Evolutionary conservation across 1,140 invertebrate species (phyloP).

Genomic region (Caerostris darwini): DNA sequence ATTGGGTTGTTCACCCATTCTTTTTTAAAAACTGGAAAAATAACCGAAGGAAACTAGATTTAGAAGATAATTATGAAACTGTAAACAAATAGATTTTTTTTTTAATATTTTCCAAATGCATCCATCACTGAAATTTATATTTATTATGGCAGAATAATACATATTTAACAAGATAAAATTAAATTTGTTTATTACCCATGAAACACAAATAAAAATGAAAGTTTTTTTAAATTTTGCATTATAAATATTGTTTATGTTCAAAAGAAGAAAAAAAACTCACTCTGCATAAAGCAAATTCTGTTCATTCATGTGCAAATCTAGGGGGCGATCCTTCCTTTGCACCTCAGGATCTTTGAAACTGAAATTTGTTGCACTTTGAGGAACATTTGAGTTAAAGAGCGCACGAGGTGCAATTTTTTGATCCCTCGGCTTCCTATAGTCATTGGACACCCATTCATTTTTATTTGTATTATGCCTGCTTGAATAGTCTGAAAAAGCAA

Average conservation of each 20-base stretch:
- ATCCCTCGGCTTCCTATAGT: constrained; percentile 34
- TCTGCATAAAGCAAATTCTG: constrained; percentile 30
- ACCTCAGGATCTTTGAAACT: constrained; percentile 56
- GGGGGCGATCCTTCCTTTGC: neutral
- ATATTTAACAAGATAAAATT: too few species aligned
- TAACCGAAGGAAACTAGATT: too few species aligned
- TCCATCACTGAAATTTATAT: too few species aligned
- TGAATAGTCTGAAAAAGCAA: constrained; percentile 11
- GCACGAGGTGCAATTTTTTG: neutral
- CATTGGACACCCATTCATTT: constrained; percentile 48
- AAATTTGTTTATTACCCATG: too few species aligned
- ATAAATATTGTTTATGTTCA: neutral
- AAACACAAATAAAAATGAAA: too few species aligned
- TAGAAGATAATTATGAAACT: too few species aligned
- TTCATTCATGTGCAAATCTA: constrained; percentile 46
- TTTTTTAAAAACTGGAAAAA: too few species aligned
- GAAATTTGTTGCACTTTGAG: constrained; percentile 30
- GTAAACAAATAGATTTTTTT: too few species aligned
- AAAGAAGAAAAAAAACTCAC: constrained; percentile 39
- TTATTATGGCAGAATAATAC: too few species aligned
- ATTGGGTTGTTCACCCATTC: too few species aligned
- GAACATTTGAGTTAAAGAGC: constrained; percentile 29
- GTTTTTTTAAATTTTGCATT: neutral
- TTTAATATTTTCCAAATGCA: too few species aligned
- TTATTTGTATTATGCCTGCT: neutral